Evolutionary conservation across 2,113 vertebrate species (phyloP).

Genomic region (Takifugu bimaculatus): DNA sequence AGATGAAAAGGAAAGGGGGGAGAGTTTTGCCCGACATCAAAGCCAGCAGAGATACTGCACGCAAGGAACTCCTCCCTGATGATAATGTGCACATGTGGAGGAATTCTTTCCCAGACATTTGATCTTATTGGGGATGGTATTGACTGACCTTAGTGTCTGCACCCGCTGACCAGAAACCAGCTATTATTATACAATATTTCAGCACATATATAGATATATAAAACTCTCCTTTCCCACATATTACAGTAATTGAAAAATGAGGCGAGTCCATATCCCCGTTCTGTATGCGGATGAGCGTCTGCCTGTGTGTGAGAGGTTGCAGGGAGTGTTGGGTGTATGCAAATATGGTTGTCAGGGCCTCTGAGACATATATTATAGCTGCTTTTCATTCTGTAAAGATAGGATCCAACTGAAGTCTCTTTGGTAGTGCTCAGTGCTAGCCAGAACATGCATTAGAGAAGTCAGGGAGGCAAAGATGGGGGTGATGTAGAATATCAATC

Average conservation of each 20-base stretch:
- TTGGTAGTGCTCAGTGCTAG: slow-evolving; percentile 38
- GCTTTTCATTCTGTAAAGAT: slow-evolving; percentile 72
- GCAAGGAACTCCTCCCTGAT: slow-evolving; percentile 23
- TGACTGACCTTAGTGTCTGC: not conserved
- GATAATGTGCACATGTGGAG: slow-evolving; percentile 20
- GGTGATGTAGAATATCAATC: slow-evolving; percentile 40
- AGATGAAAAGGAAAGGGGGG: not conserved
- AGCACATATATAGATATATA: not conserved
- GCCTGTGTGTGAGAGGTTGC: slow-evolving; percentile 9
- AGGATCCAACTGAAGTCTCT: slow-evolving; percentile 54
- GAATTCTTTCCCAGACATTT: slow-evolving; percentile 43
- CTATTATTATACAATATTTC: slow-evolving; percentile 21
- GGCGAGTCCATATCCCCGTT: not conserved
- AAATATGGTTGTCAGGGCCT: slow-evolving; percentile 42
- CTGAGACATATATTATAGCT: slow-evolving; percentile 65
- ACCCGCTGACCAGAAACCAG: slow-evolving; percentile 11
- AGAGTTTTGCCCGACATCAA: slow-evolving; percentile 40
- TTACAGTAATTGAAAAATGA: slow-evolving; percentile 40
- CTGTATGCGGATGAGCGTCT: slow-evolving; percentile 2
- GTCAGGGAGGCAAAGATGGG: not conserved
- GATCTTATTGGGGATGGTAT: slow-evolving; percentile 4
- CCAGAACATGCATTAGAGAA: slow-evolving; percentile 53
- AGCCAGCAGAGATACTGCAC: slow-evolving; percentile 17
- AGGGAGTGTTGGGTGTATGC: slow-evolving; percentile 34
- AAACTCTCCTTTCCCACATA: slow-evolving; percentile 20